Base-by-base conservation (phyloP, 37 sponge, comb jelly and placozoan genomes). In the Halisarca cf. caerulea region DNA sequence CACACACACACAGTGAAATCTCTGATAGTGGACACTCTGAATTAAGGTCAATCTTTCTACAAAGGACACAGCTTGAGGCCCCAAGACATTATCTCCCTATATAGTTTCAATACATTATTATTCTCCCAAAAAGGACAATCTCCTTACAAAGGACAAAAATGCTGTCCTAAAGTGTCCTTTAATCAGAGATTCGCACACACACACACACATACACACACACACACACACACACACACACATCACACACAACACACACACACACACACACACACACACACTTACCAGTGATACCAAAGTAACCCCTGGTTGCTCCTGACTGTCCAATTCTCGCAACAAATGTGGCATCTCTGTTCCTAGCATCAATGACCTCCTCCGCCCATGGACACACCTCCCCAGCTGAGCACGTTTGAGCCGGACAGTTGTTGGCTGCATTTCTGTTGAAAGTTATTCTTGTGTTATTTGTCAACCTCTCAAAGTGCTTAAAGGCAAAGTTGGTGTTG, bases 261-360 rank as follows among this genome's bases (percentile, higher is more conserved):
- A 30, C 64, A 27, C 23, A 47, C 51, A 47, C 9, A 47, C 51
- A 47, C 11, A 47, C 25, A 62, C 9, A 6, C 44, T 9, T 55
- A 91, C 89, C 92, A 41, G 92, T 91, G 78, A 88, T 91, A 25
- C 66, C 88, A 58, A 62, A 38, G 59, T 85, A 91, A 32, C 92
- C 92, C 38, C 89, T 70, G 8, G 38, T 36, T n/a, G 34, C 84
- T 28, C 85, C 92, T 27, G 88, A 81, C 2, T 81, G 85, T 0
- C 92, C 92, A 27, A 91, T 91, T 21, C 25, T 25, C 3, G 86
- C 88, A 18, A 41, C 39, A 54, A 91, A 88, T 0, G 75, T 81
- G 3, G 69, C 33, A 23, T 69, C 24, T 38, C 3, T 43, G 24
- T 74, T 43, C 21, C 45, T 74, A 32, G 36, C 42, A 74, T 74